Percentiles rank a stretch among this genome's conserved stretches.
Conservation (phyloP, 2,888 invertebrate species). For the Clostera curtula region DNA sequence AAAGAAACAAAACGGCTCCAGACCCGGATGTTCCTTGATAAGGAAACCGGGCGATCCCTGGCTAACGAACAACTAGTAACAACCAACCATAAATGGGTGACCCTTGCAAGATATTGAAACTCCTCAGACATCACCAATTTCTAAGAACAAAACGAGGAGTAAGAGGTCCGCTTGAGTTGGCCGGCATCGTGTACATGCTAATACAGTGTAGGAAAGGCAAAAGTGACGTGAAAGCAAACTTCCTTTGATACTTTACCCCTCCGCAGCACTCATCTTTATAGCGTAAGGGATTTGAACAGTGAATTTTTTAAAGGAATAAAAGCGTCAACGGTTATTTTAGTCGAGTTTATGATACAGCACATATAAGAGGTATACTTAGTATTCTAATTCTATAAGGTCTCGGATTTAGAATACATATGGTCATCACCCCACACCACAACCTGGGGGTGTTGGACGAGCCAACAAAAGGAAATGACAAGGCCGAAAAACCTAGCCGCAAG, state of each 20-base stretch:
- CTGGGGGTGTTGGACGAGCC: too few relatives aligned
- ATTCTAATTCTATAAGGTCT: too few relatives aligned
- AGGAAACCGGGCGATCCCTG: constrained; percentile 56
- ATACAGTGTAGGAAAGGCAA: constrained; percentile 36
- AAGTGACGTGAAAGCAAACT: constrained; percentile 46
- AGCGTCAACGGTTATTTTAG: background rate
- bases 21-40: constrained; percentile 52
- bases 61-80: constrained; percentile 57
- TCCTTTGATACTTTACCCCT: constrained; percentile 43
- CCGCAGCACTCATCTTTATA: constrained; percentile 29
- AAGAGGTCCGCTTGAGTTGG: constrained; percentile 25
- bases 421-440: too few relatives aligned
- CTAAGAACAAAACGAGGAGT: constrained; percentile 10
- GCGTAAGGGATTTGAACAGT: constrained; percentile 27
- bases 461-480: too few relatives aligned
- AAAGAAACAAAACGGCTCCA: constrained; percentile 53
- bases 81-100: constrained; percentile 30
- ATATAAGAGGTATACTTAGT: too few relatives aligned
- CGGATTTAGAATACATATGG: too few relatives aligned
- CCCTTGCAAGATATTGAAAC: constrained; percentile 15
- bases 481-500: too few relatives aligned
- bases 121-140: constrained; percentile 7
- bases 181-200: constrained; percentile 33
- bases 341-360: too few relatives aligned
- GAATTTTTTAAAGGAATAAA: constrained; percentile 12